Percentiles rank a stretch among this genome's conserved stretches.
phyloP scores from a whole-genome alignment of 92 coral and sea anemone genomes.

The Scolanthus callimorphus region DNA sequence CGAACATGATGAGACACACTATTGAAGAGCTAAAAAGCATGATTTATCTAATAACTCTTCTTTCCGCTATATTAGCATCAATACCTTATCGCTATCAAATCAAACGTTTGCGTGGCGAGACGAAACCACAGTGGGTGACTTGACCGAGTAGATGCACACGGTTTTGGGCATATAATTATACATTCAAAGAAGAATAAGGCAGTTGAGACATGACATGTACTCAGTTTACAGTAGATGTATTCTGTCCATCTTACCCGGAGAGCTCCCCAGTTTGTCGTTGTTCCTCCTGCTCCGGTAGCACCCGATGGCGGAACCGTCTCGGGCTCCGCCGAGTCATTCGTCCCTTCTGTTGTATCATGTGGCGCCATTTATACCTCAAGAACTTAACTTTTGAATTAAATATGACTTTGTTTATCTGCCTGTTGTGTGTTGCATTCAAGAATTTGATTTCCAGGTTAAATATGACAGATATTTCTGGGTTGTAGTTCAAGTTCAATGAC shows the following conservation, averaged over 20 bases:
- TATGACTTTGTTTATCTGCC: background rate
- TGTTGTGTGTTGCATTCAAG: background rate
- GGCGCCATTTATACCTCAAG: conserved; percentile 43
- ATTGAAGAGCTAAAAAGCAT: too few relatives aligned
- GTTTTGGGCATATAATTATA: too few relatives aligned
- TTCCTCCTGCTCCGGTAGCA: background rate
- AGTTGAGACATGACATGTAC: too few relatives aligned
- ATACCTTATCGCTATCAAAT: too few relatives aligned
- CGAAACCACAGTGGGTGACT: too few relatives aligned
- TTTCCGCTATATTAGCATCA: too few relatives aligned
- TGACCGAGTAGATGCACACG: too few relatives aligned
- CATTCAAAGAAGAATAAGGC: too few relatives aligned
- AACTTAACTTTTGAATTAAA: too few relatives aligned
- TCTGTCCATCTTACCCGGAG: conserved; percentile 12
- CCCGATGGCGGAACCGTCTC: conserved; percentile 1
- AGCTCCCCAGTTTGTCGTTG: conserved; percentile 30
- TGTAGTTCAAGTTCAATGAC: background rate
- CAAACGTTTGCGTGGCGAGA: too few relatives aligned
- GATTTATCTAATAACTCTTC: too few relatives aligned
- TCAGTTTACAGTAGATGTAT: background rate
- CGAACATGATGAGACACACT: too few relatives aligned
- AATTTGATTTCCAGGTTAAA: background rate
- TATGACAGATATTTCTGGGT: background rate
- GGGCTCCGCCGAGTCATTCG: conserved; percentile 13
- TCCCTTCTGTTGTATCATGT: conserved; percentile 32